A percentile compares a stretch with the other conserved stretches of the same genome.
Evolutionary conservation across 92 coral and sea anemone species (phyloP).

Genomic region (Nematostella vectensis): DNA sequence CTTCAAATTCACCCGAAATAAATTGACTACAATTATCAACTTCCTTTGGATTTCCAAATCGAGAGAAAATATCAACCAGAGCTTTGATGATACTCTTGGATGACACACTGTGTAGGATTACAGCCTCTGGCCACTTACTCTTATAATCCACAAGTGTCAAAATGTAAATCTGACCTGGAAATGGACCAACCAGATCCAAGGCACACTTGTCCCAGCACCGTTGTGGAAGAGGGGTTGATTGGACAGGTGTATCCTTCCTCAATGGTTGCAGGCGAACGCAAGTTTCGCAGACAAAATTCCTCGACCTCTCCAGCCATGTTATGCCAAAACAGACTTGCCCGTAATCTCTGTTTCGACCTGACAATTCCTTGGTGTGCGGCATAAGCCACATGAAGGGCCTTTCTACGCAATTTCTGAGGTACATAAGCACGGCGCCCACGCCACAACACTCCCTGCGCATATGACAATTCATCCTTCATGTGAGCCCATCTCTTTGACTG

Average conservation of each 20-base stretch:
- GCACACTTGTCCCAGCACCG: constrained; percentile 51
- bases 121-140: constrained; percentile 32
- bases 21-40: constrained; percentile 53
- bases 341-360: constrained; percentile 31
- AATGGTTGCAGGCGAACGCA: too few relatives aligned
- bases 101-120: constrained; percentile 11
- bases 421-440: constrained; percentile 39
- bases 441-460: constrained; percentile 14
- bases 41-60: constrained; percentile 49
- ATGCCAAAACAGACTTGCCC: constrained; percentile 37
- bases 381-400: too few relatives aligned
- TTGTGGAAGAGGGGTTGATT: constrained; percentile 26
- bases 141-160: too few relatives aligned
- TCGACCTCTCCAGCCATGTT: constrained; percentile 42
- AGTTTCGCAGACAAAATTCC: too few relatives aligned
- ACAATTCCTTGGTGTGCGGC: constrained; percentile 40
- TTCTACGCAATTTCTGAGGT: too few relatives aligned
- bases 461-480: too few relatives aligned
- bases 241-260: constrained; percentile 31
- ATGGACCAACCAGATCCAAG: too few relatives aligned
- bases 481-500: constrained; percentile 8
- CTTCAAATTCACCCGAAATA: constrained; percentile 34
- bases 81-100: constrained; percentile 24
- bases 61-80: constrained; percentile 30
- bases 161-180: too few relatives aligned